These are phyloP conservation scores for Protula sp. DNA, from an alignment of 2,888 invertebrate genomes.

Conservation along the genomic window DNA sequence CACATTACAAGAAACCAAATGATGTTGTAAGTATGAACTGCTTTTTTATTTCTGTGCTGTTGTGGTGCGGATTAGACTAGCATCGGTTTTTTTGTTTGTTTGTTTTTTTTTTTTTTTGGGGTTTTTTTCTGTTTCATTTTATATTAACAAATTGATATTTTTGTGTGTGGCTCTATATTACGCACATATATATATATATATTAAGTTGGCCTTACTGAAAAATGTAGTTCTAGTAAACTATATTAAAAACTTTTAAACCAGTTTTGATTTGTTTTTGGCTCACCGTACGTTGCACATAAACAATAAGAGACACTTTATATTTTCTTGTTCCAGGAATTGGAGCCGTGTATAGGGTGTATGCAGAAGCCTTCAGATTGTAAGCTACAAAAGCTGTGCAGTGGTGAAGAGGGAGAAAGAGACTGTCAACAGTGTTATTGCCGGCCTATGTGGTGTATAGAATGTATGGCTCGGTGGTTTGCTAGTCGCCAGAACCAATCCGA, in stretches of 20 bases:
- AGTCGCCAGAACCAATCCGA: constrained; percentile 66
- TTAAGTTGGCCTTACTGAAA: no score
- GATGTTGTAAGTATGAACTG: constrained; percentile 41
- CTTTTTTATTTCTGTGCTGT: not conserved
- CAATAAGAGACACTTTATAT: no score
- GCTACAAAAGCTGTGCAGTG: constrained; percentile 65
- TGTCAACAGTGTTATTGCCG: constrained; percentile 68
- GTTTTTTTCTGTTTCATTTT: no score
- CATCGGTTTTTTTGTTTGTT: no score
- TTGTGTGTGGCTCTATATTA: no score
- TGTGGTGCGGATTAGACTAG: not conserved
- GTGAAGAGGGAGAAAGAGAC: constrained; percentile 37
- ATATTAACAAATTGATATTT: no score
- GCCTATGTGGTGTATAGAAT: constrained; percentile 82
- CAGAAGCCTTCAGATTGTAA: constrained; percentile 73
- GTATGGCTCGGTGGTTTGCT: constrained; percentile 65
- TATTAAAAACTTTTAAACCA: no score
- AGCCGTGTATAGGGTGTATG: constrained; percentile 86
- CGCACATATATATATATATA: no score
- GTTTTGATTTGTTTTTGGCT: no score
- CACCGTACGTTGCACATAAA: no score
- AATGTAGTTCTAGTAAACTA: no score
- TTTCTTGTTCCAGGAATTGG: constrained; percentile 64
- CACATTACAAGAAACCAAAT: constrained; percentile 28
- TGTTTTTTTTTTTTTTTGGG: no score